Evolutionary conservation across 35 echinoderm and acorn worm genomes (phyloP).

Genomic region (Hemicentrotus pulcherrimus): DNA sequence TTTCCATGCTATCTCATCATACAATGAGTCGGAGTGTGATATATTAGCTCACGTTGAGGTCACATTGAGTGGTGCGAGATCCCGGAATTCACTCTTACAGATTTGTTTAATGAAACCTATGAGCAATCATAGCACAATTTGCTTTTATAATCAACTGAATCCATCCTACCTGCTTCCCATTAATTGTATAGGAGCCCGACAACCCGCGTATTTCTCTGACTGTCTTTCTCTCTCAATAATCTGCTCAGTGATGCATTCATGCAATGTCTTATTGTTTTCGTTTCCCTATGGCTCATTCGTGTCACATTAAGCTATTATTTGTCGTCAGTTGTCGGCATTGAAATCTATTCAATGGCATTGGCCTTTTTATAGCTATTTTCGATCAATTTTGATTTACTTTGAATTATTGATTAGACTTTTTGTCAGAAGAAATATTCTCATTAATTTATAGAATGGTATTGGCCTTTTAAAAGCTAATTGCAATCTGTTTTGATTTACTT

Average conservation of each 20-base stretch:
- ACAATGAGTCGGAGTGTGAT: too few relatives aligned
- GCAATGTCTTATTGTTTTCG: background rate
- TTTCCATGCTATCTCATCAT: background rate
- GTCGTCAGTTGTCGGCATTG: background rate
- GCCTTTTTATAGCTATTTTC: too few relatives aligned
- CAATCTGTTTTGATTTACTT: too few relatives aligned
- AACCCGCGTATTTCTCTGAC: background rate
- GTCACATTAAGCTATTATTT: background rate
- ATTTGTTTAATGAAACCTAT: background rate
- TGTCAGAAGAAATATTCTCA: too few relatives aligned
- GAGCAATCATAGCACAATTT: background rate
- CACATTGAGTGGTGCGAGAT: background rate
- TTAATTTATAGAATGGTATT: too few relatives aligned
- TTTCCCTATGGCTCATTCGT: background rate
- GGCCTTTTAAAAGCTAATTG: too few relatives aligned
- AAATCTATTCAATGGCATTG: background rate
- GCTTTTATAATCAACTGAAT: background rate
- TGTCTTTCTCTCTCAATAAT: background rate
- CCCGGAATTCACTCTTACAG: background rate
- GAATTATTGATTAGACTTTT: too few relatives aligned
- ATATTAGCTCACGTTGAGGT: background rate
- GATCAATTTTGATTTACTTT: too few relatives aligned
- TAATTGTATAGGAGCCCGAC: background rate
- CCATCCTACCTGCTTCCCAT: background rate
- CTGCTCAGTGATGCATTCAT: background rate